phyloP scores from a whole-genome alignment of 2,797 vertebrate species.

The Etheostoma perlongum region DNA sequence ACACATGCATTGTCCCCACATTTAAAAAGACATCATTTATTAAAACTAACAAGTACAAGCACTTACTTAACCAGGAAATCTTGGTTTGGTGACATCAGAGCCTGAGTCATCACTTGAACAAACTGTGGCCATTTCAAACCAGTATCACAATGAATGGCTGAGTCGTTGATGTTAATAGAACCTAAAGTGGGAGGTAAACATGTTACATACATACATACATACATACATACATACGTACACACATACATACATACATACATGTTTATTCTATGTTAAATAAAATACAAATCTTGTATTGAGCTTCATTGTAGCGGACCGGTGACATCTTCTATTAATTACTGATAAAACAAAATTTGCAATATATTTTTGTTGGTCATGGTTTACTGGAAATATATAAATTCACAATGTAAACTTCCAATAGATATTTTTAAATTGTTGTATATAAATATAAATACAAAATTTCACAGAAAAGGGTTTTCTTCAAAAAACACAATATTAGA shows the following conservation, averaged over 20 bases:
- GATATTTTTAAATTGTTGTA: neutral
- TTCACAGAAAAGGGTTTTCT: neutral
- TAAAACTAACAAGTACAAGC: neutral
- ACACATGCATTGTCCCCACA: neutral
- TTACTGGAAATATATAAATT: neutral
- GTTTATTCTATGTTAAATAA: neutral
- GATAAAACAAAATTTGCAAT: neutral
- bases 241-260: too few species aligned
- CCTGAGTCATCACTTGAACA: constrained; percentile 39
- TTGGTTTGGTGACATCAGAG: constrained; percentile 65
- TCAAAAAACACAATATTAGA: neutral
- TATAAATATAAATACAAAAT: neutral
- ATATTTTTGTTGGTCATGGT: constrained; percentile 7
- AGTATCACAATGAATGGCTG: constrained; percentile 67
- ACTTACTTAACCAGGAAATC: constrained; percentile 79
- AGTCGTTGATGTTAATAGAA: constrained; percentile 35
- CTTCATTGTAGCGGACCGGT: neutral
- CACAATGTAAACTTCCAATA: neutral
- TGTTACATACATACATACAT: too few species aligned
- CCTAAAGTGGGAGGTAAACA: constrained; percentile 64
- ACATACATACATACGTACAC: too few species aligned
- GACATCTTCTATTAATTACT: neutral
- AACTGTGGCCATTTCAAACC: constrained; percentile 77
- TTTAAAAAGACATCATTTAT: neutral
- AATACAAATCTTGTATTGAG: neutral